phyloP scores from a whole-genome alignment of 1,140 invertebrate genomes.

The Papilio xuthus region DNA sequence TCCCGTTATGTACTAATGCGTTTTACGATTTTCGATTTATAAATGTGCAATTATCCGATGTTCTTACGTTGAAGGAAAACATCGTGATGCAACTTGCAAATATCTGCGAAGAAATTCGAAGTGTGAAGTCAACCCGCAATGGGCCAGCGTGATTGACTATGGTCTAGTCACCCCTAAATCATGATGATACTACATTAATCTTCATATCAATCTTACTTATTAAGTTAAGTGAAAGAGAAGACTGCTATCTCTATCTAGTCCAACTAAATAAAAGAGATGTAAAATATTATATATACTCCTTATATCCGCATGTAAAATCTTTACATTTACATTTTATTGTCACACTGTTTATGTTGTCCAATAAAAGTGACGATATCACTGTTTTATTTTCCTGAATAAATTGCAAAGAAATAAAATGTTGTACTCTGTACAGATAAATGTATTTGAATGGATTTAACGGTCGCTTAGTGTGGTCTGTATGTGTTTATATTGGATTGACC shows the following conservation, averaged over 20 bases:
- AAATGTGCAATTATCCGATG: no score
- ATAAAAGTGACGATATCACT: constrained; percentile 1
- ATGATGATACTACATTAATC: no score
- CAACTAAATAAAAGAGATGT: not conserved
- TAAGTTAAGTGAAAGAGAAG: not conserved
- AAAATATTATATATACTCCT: not conserved
- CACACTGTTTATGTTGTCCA: not conserved
- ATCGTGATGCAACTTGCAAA: no score
- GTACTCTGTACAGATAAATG: not conserved
- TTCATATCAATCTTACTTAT: no score
- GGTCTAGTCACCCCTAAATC: no score
- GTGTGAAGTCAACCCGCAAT: no score
- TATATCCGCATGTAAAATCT: not conserved
- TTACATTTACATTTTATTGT: constrained; percentile 13
- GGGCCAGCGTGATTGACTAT: no score
- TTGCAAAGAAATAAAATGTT: not conserved
- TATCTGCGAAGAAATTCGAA: no score
- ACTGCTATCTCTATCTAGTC: not conserved
- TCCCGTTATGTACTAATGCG: no score
- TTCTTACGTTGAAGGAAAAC: no score
- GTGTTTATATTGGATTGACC: constrained; percentile 26
- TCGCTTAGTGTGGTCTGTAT: not conserved
- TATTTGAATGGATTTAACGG: constrained; percentile 6
- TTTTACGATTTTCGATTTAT: no score
- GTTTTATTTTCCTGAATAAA: not conserved